Base-by-base conservation (phyloP, 2,888 invertebrate species). In the Dione juno region DNA sequence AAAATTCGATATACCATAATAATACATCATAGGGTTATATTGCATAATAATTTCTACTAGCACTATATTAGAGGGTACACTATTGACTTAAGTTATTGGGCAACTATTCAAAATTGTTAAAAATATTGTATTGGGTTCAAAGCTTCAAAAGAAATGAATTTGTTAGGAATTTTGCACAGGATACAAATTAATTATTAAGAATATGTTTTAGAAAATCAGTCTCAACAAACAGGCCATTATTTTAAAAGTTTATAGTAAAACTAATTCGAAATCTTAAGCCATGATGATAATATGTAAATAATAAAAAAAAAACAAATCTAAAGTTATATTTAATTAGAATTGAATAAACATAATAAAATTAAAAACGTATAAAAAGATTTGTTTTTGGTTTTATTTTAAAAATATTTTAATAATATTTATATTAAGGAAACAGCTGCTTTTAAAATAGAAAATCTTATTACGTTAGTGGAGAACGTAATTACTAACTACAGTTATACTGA, bases 161-260 rank as follows among this genome's bases (percentile, higher is more conserved):
- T 50, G n/a, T 40, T 72, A 72, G 50, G 66, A 74, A 67, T 52
- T 13, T 48, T 21, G 43, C 40, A 64, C 52, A 57, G 69, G 45
- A 66, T 66, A 61, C 82, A 81, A 50, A 80, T 75, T 79, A 77
- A 78, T 75, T 81, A 83, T 85, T 86, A 85, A 88, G 87, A 88
- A 84, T 86, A 88, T 85, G 83, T 84, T 86, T 88, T 86, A 94
- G 88, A 92, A 92, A 91, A 92, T 92, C 92, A 92, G 92, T 92
- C 92, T 92, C 91, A 89, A 90, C 83, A 86, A 89, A 90, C 92
- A 92, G 92, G 92, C 92, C 92, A 86, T 92, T 86, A 81, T 87
- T 88, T 85, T 84, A 83, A 81, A 86, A 84, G 83, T 82, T 77
- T 78, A 76, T 65, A 81, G 79, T 82, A 85, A 84, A 75, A 81